Percentiles rank a stretch among this genome's conserved stretches.
These are phyloP conservation scores for Mizuhopecten yessoensis DNA, from an alignment of 1,140 invertebrate species.

Conservation along the genomic window DNA sequence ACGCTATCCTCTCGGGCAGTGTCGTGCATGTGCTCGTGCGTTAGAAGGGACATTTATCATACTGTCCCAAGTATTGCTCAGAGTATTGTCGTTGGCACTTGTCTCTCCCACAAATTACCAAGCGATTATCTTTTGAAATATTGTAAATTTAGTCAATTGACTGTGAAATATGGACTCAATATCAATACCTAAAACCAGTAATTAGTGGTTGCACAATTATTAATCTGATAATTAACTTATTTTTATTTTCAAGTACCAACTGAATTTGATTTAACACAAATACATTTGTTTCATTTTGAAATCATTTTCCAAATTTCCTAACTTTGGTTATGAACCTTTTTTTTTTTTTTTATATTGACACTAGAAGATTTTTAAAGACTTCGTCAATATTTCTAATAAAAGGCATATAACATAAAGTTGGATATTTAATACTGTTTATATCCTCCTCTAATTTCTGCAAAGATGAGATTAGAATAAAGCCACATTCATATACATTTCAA, in stretches of 20 bases:
- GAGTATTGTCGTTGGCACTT: neutral
- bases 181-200: neutral
- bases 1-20: neutral
- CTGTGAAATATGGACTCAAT: constrained; percentile 24
- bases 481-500: too few species aligned
- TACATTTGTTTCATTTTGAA: too few species aligned
- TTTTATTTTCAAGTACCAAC: neutral
- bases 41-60: neutral
- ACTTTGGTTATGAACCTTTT: too few species aligned
- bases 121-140: constrained; percentile 29
- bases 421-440: too few species aligned
- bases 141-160: constrained; percentile 29
- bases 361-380: too few species aligned
- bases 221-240: neutral
- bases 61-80: neutral
- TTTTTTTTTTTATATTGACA: too few species aligned
- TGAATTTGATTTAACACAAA: neutral
- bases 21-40: constrained; percentile 10
- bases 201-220: neutral
- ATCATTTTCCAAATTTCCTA: too few species aligned
- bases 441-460: too few species aligned
- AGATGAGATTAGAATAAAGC: too few species aligned
- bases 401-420: too few species aligned
- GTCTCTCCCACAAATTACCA: constrained; percentile 22
- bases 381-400: too few species aligned